Base-by-base conservation (phyloP, 1,140 invertebrate genomes). In the Pseudoatta argentina region DNA sequence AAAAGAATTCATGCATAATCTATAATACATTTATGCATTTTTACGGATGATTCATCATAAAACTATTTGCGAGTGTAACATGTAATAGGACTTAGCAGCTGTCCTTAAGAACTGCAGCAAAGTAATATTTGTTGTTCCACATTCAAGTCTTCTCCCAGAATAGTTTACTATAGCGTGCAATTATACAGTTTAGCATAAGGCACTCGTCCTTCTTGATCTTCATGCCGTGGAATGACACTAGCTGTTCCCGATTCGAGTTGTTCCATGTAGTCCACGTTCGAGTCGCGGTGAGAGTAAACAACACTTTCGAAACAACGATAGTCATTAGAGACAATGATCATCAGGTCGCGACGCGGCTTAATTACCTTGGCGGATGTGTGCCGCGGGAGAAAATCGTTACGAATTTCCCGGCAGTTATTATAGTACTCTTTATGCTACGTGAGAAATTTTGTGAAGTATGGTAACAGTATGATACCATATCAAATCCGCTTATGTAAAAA, bases 121-220 rank as follows among this genome's bases (percentile, higher is more conserved):
- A 57, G 67, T 81, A 39, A 16, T 39, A 66, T 66, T 64, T 78
- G 24, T 64, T n/a, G 78, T 30, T 81, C 66, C 18, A 57, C 30
- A 57, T 77, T 63, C 77, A 34, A 30, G 39, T 51, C 8, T 14
- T 39, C 64, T 39, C 48, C 48, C 63, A 61, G n/a, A 67, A 67
- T 39, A 34, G 48, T 39, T 55, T 48, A n/a, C 10, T 71, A n/a
- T 69, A 24, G 3, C n/a, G n/a, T 44, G 21, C 34, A 44, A 71
- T 81, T 81, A 71, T 16, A 21, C 34, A 71, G 34, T 71, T 71
- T 71, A 57, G 30, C 63, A 8, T 21, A 55, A 10, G n/a, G 24
- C 21, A 10, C 34, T 57, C 21, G 64, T 57, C 51, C 21, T 57
- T 55, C 63, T 53, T 27, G 51, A 21, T 55, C 39, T 55, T 67